A percentile compares a stretch with the other conserved stretches of the same genome.
phyloP scores from a whole-genome alignment of 2,797 vertebrate genomes.

The Sebastes itinus region DNA sequence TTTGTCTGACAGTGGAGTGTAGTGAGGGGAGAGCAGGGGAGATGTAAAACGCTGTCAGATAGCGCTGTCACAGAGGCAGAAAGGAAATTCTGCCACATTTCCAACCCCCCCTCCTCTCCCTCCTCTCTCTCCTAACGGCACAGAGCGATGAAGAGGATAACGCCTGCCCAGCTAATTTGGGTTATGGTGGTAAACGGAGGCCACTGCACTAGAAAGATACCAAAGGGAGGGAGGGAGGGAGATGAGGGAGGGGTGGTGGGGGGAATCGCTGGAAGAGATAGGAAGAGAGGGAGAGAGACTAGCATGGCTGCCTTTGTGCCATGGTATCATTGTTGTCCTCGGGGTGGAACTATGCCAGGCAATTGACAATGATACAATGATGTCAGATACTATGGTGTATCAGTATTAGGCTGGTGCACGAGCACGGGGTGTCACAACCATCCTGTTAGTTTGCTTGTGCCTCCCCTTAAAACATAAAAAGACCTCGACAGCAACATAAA shows the following conservation, averaged over 20 bases:
- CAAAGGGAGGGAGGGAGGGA: conserved; percentile 51
- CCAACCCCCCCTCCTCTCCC: neutral
- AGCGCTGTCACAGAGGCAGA: conserved; percentile 96
- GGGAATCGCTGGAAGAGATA: conserved; percentile 53
- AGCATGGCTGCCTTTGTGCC: conserved; percentile 68
- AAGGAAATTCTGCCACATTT: conserved; percentile 76
- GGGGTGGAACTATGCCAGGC: conserved; percentile 57
- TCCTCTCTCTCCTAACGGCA: conserved; percentile 41
- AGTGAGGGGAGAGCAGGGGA: conserved; percentile 95
- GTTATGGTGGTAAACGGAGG: conserved; percentile 89
- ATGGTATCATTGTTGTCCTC: conserved; percentile 66
- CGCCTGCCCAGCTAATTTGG: conserved; percentile 92
- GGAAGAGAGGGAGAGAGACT: conserved; percentile 32
- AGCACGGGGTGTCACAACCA: neutral
- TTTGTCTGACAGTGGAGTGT: conserved; percentile 99
- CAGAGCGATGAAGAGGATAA: conserved; percentile 86
- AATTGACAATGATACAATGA: conserved; percentile 50
- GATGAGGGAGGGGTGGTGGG: neutral
- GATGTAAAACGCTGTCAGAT: conserved; percentile 99
- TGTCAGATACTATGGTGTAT: conserved; percentile 29
- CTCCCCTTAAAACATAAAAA: neutral
- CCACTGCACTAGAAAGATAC: conserved; percentile 79
- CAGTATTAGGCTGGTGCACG: neutral
- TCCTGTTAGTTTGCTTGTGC: conserved; percentile 18
- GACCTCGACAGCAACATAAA: neutral